Evolutionary conservation across 2,888 invertebrate genomes (phyloP).

Genomic region (Panzeria rudis): DNA sequence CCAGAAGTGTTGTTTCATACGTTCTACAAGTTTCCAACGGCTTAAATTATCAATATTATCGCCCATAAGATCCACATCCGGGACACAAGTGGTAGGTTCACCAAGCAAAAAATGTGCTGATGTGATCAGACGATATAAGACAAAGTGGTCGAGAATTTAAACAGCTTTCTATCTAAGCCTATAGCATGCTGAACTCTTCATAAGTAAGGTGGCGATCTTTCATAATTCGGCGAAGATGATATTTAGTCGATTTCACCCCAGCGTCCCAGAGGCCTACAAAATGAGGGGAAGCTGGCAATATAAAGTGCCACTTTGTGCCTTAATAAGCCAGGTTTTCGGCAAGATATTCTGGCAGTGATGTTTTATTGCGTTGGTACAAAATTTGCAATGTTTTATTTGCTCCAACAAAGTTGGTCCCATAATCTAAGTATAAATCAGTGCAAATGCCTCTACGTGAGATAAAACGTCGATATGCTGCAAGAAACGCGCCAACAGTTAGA

Average conservation of each 20-base stretch:
- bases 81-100: neutral
- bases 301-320: constrained; percentile 16
- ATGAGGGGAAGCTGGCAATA: neutral
- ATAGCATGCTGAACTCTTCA: neutral
- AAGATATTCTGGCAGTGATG: neutral
- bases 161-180: neutral
- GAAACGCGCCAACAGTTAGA: too few species aligned
- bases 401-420: neutral
- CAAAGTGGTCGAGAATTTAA: neutral
- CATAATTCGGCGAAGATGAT: constrained; percentile 1
- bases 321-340: neutral
- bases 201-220: constrained; percentile 1
- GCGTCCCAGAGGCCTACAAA: constrained; percentile 7
- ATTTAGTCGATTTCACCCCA: neutral
- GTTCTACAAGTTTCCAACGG: neutral
- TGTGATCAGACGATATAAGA: neutral
- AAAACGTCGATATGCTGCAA: too few species aligned
- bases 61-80: neutral
- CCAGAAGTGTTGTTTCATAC: constrained; percentile 3
- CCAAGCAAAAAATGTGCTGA: neutral
- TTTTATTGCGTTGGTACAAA: constrained; percentile 2
- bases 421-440: neutral
- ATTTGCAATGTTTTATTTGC: neutral
- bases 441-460: too few species aligned
- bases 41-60: neutral